phyloP scores from a whole-genome alignment of 2,797 vertebrate genomes.

The Characodon lateralis region DNA sequence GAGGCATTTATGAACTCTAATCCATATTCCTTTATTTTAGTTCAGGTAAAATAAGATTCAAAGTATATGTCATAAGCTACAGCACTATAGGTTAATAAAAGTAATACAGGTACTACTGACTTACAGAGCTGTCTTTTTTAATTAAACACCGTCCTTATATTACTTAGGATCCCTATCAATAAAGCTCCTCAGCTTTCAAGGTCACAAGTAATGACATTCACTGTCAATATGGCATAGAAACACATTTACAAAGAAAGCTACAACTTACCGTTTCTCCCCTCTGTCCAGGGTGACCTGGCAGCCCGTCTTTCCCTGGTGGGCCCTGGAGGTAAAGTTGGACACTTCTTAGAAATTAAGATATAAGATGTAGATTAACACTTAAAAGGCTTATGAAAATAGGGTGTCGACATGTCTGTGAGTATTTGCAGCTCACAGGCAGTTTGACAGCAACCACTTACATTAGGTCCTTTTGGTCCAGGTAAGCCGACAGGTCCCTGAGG shows the following conservation, averaged over 20 bases:
- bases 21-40: not conserved
- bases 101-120: not conserved
- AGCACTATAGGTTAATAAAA: not conserved
- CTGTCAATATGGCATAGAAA: constrained; percentile 17
- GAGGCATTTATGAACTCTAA: not conserved
- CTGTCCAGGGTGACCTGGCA: constrained; percentile 96
- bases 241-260: constrained; percentile 3
- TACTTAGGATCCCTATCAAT: not conserved
- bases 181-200: not conserved
- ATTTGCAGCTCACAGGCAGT: constrained; percentile 17
- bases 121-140: not conserved
- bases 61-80: not conserved
- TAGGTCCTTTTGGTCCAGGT: constrained; percentile 94
- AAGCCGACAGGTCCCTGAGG: constrained; percentile 96
- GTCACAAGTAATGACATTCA: constrained; percentile 2
- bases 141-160: not conserved
- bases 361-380: constrained; percentile 48
- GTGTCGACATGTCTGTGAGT: constrained; percentile 9
- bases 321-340: constrained; percentile 80
- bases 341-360: constrained; percentile 23
- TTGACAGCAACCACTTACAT: constrained; percentile 83
- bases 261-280: constrained; percentile 94
- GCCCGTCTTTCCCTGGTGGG: constrained; percentile 94
- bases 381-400: constrained; percentile 39
- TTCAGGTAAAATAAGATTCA: not conserved